Percentiles rank a stretch among this genome's conserved stretches.
Evolutionary conservation across 2,797 vertebrate species (phyloP).

Genomic region (Otolemur crassicaudatus): DNA sequence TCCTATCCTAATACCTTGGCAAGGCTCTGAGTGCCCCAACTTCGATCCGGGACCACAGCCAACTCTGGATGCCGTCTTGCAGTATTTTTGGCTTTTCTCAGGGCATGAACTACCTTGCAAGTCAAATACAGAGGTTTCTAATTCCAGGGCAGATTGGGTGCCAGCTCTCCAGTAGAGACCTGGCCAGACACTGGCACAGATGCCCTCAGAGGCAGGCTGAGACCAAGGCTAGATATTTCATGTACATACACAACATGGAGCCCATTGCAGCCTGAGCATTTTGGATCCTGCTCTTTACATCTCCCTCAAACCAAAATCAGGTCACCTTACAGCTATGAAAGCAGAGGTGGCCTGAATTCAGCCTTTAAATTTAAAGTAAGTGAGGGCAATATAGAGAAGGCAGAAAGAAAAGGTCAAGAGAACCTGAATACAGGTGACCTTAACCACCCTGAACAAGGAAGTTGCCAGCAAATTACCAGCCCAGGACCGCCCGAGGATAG

Average conservation of each 20-base stretch:
- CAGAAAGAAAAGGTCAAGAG: background rate
- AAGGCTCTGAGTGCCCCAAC: constrained; percentile 34
- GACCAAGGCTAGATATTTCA: constrained; percentile 2
- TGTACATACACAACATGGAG: background rate
- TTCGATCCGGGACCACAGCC: constrained; percentile 68
- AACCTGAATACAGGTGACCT: background rate
- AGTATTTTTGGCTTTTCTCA: constrained; percentile 73
- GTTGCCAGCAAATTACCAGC: background rate
- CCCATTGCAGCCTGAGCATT: background rate
- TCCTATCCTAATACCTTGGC: constrained; percentile 57
- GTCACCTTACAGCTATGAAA: background rate
- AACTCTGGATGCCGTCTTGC: constrained; percentile 63
- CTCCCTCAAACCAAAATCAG: background rate
- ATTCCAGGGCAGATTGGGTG: constrained; percentile 62
- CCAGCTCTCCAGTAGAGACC: background rate
- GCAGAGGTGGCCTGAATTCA: constrained; percentile 21
- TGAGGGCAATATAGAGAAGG: background rate
- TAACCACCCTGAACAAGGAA: background rate
- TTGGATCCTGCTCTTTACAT: background rate
- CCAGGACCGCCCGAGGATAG: background rate
- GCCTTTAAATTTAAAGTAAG: constrained; percentile 24
- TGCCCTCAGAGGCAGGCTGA: background rate
- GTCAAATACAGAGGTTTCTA: constrained; percentile 57
- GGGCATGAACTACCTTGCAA: constrained; percentile 22
- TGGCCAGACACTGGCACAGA: constrained; percentile 17